Conservation (phyloP, 2,888 invertebrate species). For the Sphinx pinastri region DNA sequence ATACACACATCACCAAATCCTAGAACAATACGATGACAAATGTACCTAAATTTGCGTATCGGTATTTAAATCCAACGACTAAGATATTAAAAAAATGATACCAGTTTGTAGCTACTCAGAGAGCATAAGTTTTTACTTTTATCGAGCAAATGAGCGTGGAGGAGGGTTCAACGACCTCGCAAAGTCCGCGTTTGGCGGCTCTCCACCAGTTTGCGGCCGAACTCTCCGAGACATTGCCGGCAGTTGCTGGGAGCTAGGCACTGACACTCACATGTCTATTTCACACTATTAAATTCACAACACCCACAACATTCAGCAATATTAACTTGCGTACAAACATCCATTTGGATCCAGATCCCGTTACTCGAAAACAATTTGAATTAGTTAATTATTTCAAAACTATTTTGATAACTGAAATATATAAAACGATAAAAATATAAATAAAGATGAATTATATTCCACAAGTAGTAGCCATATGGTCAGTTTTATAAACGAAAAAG, state of each 20-base stretch:
- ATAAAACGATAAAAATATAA: not conserved
- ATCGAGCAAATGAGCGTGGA: slow-evolving; percentile 33
- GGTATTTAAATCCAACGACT: not conserved
- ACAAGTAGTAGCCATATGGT: too few species aligned
- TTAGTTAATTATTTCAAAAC: not conserved
- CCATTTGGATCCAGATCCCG: not conserved
- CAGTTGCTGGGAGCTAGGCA: not conserved
- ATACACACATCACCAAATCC: too few species aligned
- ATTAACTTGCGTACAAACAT: not conserved
- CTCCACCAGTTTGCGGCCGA: slow-evolving; percentile 53
- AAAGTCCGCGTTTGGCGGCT: slow-evolving; percentile 57
- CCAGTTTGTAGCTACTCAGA: slow-evolving; percentile 10
- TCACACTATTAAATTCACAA: not conserved
- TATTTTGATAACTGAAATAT: not conserved
- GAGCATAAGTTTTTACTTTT: slow-evolving; percentile 28
- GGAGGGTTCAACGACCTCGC: slow-evolving; percentile 52
- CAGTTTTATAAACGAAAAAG: not conserved
- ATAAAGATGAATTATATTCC: not conserved
- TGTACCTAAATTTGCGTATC: not conserved
- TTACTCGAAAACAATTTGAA: not conserved
- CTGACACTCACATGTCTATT: not conserved
- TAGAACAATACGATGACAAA: not conserved
- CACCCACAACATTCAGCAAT: not conserved
- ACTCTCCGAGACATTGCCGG: slow-evolving; percentile 37
- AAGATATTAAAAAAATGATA: slow-evolving; percentile 1